phyloP scores from a whole-genome alignment of 2,888 invertebrate species.

The Synergus japonicus region DNA sequence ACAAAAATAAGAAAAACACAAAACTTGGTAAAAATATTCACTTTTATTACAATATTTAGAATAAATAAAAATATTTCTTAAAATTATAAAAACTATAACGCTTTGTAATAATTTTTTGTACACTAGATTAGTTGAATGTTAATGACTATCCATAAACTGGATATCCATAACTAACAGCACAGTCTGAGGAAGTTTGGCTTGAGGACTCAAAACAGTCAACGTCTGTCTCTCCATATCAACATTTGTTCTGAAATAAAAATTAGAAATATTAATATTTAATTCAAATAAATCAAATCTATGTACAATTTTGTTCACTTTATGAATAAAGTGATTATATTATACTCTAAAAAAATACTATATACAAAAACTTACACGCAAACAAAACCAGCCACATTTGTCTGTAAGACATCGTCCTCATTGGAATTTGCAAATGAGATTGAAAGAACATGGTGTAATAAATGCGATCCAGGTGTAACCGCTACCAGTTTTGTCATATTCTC shows the following conservation, averaged over 20 bases:
- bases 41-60: conserved; percentile 43
- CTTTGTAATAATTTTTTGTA: not conserved
- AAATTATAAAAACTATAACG: conserved; percentile 4
- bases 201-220: conserved; percentile 94
- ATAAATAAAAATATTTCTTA: no score
- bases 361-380: conserved; percentile 89
- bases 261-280: conserved; percentile 14
- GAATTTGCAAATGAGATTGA: conserved; percentile 92
- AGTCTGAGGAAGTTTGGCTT: conserved; percentile 94
- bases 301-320: no score
- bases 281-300: conserved; percentile 3
- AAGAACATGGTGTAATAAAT: conserved; percentile 91
- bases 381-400: conserved; percentile 93
- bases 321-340: not conserved
- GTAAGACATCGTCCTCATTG: conserved; percentile 90
- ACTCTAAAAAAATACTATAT: not conserved
- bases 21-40: no score
- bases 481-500: conserved; percentile 95
- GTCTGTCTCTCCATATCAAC: conserved; percentile 93
- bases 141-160: conserved; percentile 96
- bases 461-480: conserved; percentile 85
- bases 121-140: conserved; percentile 57
- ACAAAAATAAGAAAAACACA: no score
- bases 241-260: conserved; percentile 84
- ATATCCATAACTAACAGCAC: conserved; percentile 92